Evolutionary conservation across 2,113 vertebrate species (phyloP).

Genomic region (Mionectes macconnelli): DNA sequence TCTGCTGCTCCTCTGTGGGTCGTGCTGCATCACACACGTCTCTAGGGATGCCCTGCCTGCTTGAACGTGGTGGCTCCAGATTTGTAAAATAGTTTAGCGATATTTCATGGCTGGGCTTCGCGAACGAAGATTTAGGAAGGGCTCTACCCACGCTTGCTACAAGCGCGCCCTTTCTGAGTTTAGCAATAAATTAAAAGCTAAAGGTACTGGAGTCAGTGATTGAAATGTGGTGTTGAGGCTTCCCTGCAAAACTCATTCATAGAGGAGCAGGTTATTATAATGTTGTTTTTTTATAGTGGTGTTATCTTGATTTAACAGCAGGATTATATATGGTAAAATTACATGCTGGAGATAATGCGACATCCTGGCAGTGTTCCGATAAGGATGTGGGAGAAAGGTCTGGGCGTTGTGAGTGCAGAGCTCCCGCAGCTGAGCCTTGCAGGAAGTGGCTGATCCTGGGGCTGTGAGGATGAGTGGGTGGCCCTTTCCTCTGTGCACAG

Average conservation of each 20-base stretch:
- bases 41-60: neutral
- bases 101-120: too few relatives aligned
- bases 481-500: neutral
- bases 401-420: neutral
- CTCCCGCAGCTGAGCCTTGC: neutral
- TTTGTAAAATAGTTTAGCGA: neutral
- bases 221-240: neutral
- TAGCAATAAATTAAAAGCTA: neutral
- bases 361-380: neutral
- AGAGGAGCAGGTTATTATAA: neutral
- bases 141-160: too few relatives aligned
- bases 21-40: neutral
- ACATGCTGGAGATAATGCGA: neutral
- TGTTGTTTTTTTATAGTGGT: neutral
- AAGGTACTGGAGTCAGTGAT: neutral
- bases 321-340: neutral
- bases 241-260: neutral
- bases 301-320: slow-evolving; percentile 7
- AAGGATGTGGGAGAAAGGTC: neutral
- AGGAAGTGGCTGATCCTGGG: neutral
- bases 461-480: rapidly evolving
- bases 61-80: neutral
- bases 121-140: too few relatives aligned
- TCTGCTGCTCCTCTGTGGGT: neutral
- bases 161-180: too few relatives aligned